Conservation (phyloP, 2,113 vertebrate species). For the Lanius ludovicianus region DNA sequence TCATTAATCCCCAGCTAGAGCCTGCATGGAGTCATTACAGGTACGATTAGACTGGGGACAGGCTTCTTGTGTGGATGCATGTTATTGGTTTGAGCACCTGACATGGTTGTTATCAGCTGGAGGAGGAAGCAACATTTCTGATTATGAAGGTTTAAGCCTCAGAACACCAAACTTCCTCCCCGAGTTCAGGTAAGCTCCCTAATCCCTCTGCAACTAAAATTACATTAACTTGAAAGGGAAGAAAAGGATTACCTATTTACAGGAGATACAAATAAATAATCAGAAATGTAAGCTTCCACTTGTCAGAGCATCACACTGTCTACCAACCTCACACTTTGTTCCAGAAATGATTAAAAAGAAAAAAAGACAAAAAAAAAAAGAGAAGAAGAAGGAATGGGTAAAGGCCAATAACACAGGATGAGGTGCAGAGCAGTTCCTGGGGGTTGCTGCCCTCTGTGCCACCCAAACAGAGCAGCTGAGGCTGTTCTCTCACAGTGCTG, state of each 20-base stretch:
- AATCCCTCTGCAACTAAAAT: constrained; percentile 34
- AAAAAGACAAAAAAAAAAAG: no score
- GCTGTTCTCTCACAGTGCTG: rapidly evolving
- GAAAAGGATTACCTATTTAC: not conserved
- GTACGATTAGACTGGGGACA: not conserved
- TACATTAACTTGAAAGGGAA: not conserved
- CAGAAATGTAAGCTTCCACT: not conserved
- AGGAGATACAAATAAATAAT: not conserved
- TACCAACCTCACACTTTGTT: not conserved
- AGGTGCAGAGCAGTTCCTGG: not conserved
- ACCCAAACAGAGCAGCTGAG: not conserved
- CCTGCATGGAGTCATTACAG: not conserved
- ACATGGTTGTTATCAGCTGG: not conserved
- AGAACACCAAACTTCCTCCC: constrained; percentile 13
- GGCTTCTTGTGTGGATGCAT: not conserved
- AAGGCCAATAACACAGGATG: not conserved
- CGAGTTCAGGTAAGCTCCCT: not conserved
- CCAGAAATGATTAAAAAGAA: not conserved
- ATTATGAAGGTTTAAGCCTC: constrained; percentile 24
- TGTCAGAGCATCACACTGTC: not conserved
- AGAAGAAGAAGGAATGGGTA: not conserved
- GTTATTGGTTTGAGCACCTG: not conserved
- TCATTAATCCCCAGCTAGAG: constrained; percentile 37
- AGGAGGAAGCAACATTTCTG: not conserved
- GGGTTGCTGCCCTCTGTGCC: not conserved